Evolutionary conservation across 2,888 invertebrate species (phyloP).

Genomic region (Callimorpha dominula): DNA sequence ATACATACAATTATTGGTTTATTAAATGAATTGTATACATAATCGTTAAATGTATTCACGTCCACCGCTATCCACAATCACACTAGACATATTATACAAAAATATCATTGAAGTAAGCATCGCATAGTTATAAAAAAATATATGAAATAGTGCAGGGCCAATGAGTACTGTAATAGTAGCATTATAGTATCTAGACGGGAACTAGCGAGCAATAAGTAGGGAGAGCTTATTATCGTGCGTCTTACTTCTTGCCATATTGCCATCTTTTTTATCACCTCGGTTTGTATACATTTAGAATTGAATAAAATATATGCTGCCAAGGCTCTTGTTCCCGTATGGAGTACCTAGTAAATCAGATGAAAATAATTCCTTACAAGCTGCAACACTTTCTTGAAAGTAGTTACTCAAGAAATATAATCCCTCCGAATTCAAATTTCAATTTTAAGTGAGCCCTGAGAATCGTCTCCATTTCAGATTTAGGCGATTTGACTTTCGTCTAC

Average conservation of each 20-base stretch:
- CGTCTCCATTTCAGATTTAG: background rate
- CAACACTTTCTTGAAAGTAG: background rate
- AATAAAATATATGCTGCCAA: background rate
- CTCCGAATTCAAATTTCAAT: background rate
- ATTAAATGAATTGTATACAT: background rate
- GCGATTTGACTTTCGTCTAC: background rate
- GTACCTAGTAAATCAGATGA: background rate
- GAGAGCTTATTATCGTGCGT: conserved; percentile 58
- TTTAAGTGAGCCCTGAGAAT: background rate
- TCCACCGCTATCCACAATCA: conserved; percentile 32
- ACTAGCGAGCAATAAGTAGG: conserved; percentile 60
- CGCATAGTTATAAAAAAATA: conserved; percentile 53
- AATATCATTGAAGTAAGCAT: conserved; percentile 63
- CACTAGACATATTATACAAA: conserved; percentile 41
- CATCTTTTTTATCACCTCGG: no score
- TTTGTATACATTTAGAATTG: no score
- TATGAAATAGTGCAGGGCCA: conserved; percentile 64
- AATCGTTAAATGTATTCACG: conserved; percentile 7
- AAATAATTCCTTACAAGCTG: no score
- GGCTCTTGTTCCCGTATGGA: background rate
- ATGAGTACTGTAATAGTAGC: conserved; percentile 67
- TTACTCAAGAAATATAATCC: background rate
- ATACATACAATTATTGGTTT: background rate
- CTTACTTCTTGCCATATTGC: background rate
- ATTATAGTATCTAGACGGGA: conserved; percentile 50